A percentile compares a stretch with the other conserved stretches of the same genome.
These are phyloP conservation scores for Harpagus bidentatus DNA, from an alignment of 2,113 vertebrate species.

Conservation along the genomic window DNA sequence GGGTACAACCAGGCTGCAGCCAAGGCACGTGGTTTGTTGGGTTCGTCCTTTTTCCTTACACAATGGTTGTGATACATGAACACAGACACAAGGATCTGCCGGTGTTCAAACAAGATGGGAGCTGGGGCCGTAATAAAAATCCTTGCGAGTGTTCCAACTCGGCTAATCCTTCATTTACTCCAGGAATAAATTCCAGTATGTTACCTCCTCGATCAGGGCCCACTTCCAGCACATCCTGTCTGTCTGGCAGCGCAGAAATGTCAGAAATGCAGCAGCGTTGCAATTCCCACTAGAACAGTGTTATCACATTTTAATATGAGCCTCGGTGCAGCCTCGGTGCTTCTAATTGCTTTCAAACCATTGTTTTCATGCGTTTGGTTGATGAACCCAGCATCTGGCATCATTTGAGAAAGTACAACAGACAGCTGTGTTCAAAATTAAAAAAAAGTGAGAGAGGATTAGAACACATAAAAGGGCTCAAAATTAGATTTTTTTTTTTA, in stretches of 20 bases:
- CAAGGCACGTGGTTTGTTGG: accelerated
- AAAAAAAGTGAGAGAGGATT: constrained; percentile 1
- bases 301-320: constrained; percentile 75
- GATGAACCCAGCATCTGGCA: constrained; percentile 79
- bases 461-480: constrained; percentile 51
- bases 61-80: background rate
- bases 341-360: constrained; percentile 76
- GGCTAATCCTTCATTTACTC: constrained; percentile 58
- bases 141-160: constrained; percentile 9
- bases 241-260: constrained; percentile 68
- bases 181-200: constrained; percentile 60
- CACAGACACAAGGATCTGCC: background rate
- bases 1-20: background rate
- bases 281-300: constrained; percentile 71
- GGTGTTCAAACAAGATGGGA: background rate
- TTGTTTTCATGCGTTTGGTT: constrained; percentile 75
- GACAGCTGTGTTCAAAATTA: constrained; percentile 77
- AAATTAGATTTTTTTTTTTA: constrained; percentile 41
- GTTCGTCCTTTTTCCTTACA: background rate
- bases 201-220: constrained; percentile 40
- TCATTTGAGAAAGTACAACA: constrained; percentile 68
- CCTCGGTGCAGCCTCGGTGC: constrained; percentile 59
- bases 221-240: constrained; percentile 57
- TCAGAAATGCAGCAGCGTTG: constrained; percentile 53
- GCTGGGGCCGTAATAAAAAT: background rate